Conservation (phyloP, 2,888 invertebrate genomes). For the Lasioglossum vierecki region DNA sequence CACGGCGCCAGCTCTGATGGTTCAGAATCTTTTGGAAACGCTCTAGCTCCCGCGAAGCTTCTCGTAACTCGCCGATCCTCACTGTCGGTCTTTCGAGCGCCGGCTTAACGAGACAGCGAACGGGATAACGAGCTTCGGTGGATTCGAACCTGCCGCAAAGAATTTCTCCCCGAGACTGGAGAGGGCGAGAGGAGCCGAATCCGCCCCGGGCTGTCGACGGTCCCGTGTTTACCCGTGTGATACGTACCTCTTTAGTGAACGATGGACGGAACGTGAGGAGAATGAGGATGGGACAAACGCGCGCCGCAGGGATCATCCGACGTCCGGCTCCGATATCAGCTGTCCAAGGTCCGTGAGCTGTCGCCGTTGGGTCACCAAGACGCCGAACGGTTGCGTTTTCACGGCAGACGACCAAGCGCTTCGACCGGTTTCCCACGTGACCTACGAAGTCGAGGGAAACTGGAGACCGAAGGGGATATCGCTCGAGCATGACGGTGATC, state of each 20-base stretch:
- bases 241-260: background rate
- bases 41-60: slow-evolving; percentile 73
- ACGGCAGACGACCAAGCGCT: background rate
- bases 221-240: background rate
- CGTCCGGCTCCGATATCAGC: background rate
- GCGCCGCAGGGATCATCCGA: background rate
- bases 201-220: background rate
- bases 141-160: background rate
- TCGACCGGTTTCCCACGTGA: background rate
- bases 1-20: slow-evolving; percentile 79
- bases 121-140: slow-evolving; percentile 11
- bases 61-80: slow-evolving; percentile 27
- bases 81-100: background rate
- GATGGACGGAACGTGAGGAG: background rate
- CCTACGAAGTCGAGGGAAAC: background rate
- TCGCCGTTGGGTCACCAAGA: background rate
- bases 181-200: background rate
- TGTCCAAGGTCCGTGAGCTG: slow-evolving; percentile 3
- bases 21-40: slow-evolving; percentile 81
- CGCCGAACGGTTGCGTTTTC: slow-evolving; percentile 1
- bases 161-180: background rate
- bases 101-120: slow-evolving; percentile 2
- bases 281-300: background rate
- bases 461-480: slow-evolving; percentile 3
- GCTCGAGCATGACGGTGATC: slow-evolving; percentile 16